Evolutionary conservation across 2,113 vertebrate species (phyloP).

Genomic region (Boleophthalmus pectinirostris): DNA sequence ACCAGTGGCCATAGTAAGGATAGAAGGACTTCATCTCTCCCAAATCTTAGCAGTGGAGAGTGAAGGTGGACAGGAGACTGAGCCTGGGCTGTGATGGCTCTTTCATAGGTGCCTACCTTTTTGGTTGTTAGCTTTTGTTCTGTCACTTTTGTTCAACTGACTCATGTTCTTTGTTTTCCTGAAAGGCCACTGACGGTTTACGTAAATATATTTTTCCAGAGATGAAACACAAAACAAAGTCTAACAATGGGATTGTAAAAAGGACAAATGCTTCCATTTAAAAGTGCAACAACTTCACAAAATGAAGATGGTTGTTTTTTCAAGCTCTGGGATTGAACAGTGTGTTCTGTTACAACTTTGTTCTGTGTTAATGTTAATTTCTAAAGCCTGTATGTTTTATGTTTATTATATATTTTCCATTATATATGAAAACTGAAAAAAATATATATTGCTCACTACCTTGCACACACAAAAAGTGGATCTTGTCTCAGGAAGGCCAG

Average conservation of each 20-base stretch:
- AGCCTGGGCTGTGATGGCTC: conserved; percentile 84
- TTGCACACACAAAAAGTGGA: conserved; percentile 94
- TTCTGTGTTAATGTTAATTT: conserved; percentile 74
- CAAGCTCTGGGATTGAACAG: conserved; percentile 97
- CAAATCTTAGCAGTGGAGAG: conserved; percentile 61
- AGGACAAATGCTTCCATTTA: conserved; percentile 86
- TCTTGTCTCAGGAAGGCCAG: conserved; percentile 97
- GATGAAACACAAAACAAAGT: conserved; percentile 65
- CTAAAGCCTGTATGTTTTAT: conserved; percentile 72
- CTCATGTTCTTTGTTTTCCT: conserved; percentile 53
- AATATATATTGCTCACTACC: conserved; percentile 87
- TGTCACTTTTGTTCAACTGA: conserved; percentile 43
- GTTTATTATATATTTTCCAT: conserved; percentile 67
- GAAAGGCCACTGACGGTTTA: conserved; percentile 80
- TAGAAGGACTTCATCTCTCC: conserved; percentile 71
- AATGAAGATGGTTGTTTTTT: conserved; percentile 89
- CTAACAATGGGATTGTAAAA: conserved; percentile 65
- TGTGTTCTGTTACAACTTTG: conserved; percentile 77
- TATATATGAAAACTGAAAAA: conserved; percentile 55
- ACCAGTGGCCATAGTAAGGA: conserved; percentile 89
- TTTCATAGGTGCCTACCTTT: conserved; percentile 90
- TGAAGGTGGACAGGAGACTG: conserved; percentile 80
- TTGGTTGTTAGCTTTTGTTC: conserved; percentile 69
- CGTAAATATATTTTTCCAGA: conserved; percentile 78
- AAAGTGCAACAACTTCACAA: conserved; percentile 76